A percentile compares a stretch with the other conserved stretches of the same genome.
These are phyloP conservation scores for Urocyon cinereoargenteus DNA, from an alignment of 2,797 vertebrate species.

Conservation along the genomic window DNA sequence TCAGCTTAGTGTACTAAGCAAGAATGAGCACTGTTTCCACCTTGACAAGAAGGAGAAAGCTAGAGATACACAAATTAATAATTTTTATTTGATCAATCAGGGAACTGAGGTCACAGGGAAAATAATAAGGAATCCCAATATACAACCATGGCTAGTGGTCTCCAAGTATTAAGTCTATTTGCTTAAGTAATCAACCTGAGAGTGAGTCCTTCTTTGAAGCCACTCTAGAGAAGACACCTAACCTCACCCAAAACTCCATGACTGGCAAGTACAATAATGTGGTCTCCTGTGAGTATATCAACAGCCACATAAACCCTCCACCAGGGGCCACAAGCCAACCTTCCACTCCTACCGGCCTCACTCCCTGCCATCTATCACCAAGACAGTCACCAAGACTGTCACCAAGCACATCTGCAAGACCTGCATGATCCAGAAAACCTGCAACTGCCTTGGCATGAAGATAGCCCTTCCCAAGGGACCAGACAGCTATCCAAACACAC, in stretches of 20 bases:
- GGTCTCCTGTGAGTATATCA: constrained; percentile 88
- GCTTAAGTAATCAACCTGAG: constrained; percentile 77
- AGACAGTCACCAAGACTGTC: constrained; percentile 84
- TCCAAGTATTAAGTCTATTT: constrained; percentile 73
- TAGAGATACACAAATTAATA: neutral
- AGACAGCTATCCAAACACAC: constrained; percentile 91
- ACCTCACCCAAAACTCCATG: constrained; percentile 91
- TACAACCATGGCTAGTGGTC: constrained; percentile 43
- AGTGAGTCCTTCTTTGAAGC: constrained; percentile 49
- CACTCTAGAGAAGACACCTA: constrained; percentile 86
- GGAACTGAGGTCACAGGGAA: neutral
- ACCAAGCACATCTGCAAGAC: constrained; percentile 90
- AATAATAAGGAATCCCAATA: neutral
- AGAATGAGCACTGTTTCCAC: neutral
- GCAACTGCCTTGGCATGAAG: constrained; percentile 93
- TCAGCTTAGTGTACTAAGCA: neutral
- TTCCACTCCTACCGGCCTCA: constrained; percentile 93
- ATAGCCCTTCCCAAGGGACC: constrained; percentile 93
- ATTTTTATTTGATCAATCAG: neutral
- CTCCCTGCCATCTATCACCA: constrained; percentile 90
- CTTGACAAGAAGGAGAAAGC: neutral
- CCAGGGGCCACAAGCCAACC: constrained; percentile 88
- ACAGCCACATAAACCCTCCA: constrained; percentile 89
- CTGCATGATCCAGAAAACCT: constrained; percentile 92
- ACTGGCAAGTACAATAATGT: constrained; percentile 90